These are phyloP conservation scores for Pseudomugil tenellus DNA, from an alignment of 2,797 vertebrate genomes.

Conservation along the genomic window DNA sequence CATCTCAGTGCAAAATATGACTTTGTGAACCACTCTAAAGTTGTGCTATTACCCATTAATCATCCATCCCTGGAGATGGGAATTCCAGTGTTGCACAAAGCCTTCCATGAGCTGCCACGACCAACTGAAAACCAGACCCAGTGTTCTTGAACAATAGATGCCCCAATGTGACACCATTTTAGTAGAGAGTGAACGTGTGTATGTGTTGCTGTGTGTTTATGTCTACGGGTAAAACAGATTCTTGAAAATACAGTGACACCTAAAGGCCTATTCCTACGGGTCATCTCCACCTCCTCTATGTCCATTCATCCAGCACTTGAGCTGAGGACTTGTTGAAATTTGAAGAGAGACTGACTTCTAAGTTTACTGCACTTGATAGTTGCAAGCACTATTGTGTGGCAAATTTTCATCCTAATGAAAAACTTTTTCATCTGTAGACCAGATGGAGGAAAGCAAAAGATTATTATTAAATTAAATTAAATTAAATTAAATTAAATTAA, in stretches of 20 bases:
- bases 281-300: slow-evolving; percentile 37
- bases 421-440: slow-evolving; percentile 95
- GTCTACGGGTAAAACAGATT: slow-evolving; percentile 76
- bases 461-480: too few species aligned
- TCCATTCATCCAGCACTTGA: slow-evolving; percentile 74
- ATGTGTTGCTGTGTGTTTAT: slow-evolving; percentile 1
- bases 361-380: slow-evolving; percentile 93
- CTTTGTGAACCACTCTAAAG: slow-evolving; percentile 70
- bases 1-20: slow-evolving; percentile 64
- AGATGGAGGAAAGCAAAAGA: too few species aligned
- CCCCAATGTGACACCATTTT: slow-evolving; percentile 79
- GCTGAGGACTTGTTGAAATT: slow-evolving; percentile 91
- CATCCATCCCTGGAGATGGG: slow-evolving; percentile 66
- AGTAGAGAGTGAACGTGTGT: slow-evolving; percentile 53
- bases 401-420: slow-evolving; percentile 97
- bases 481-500: too few species aligned
- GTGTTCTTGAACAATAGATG: slow-evolving; percentile 75
- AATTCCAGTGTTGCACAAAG: slow-evolving; percentile 61
- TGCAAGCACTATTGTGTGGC: slow-evolving; percentile 90
- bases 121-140: slow-evolving; percentile 57
- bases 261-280: slow-evolving; percentile 90
- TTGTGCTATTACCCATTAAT: slow-evolving; percentile 75
- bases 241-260: slow-evolving; percentile 98
- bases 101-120: slow-evolving; percentile 62
- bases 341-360: slow-evolving; percentile 91